Evolutionary conservation across 1,140 invertebrate species (phyloP).

Genomic region (Mycetomoellerius zeteki): DNA sequence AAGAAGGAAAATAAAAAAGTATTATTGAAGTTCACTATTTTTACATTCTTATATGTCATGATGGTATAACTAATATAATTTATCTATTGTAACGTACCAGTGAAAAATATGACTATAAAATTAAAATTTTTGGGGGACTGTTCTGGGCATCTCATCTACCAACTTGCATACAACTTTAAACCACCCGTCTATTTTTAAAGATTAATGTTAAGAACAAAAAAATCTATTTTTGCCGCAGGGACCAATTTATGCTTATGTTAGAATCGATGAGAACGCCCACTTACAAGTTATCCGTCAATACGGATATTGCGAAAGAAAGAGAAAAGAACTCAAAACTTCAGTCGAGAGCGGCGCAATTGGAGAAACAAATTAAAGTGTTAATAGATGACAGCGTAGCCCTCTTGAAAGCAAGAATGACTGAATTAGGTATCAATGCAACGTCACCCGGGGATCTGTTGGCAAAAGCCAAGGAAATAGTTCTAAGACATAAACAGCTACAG

Average conservation of each 20-base stretch:
- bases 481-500: constrained; percentile 96
- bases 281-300: constrained; percentile 91
- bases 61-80: no score
- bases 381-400: constrained; percentile 97
- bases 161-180: no score
- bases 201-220: no score
- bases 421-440: constrained; percentile 94
- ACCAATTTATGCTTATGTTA: constrained; percentile 94
- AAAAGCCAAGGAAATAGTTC: constrained; percentile 97
- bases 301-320: constrained; percentile 94
- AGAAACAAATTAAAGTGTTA: constrained; percentile 96
- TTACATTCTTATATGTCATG: no score
- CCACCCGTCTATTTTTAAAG: no score
- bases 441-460: constrained; percentile 94
- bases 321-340: constrained; percentile 94
- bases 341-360: constrained; percentile 93
- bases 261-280: constrained; percentile 93
- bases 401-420: constrained; percentile 95
- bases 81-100: no score
- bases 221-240: constrained; percentile 82
- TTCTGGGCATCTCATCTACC: no score
- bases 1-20: no score
- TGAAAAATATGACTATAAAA: no score
- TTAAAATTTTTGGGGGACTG: no score
- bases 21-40: no score